Evolutionary conservation across 2,113 vertebrate species (phyloP).

Genomic region (Xerus inauris): DNA sequence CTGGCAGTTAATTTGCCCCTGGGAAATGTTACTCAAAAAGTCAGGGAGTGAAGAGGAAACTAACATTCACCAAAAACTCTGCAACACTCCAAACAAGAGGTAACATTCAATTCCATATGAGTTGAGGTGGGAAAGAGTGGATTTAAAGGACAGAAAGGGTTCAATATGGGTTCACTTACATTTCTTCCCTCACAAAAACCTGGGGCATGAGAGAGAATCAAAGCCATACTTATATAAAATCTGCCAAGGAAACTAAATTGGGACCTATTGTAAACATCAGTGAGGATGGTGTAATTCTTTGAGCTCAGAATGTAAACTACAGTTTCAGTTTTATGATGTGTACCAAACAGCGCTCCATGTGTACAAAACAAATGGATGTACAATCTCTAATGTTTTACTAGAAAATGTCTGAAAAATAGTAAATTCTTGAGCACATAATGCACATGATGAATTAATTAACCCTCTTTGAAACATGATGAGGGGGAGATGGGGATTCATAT

Average conservation of each 20-base stretch:
- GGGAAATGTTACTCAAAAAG: conserved; percentile 41
- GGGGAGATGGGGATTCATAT: conserved; percentile 57
- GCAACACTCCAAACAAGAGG: conserved; percentile 47
- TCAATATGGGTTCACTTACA: conserved; percentile 72
- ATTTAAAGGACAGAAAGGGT: conserved; percentile 73
- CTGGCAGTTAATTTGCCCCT: conserved; percentile 36
- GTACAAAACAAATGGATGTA: conserved; percentile 77
- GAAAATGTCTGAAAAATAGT: conserved; percentile 78
- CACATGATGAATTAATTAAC: conserved; percentile 78
- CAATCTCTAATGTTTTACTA: conserved; percentile 76
- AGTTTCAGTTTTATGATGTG: conserved; percentile 80
- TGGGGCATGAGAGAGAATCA: conserved; percentile 66
- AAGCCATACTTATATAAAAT: conserved; percentile 78
- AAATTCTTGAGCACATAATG: conserved; percentile 74
- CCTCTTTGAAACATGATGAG: conserved; percentile 78
- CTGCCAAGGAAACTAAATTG: conserved; percentile 78
- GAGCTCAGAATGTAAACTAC: conserved; percentile 78
- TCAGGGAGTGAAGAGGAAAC: conserved; percentile 39
- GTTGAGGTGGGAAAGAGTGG: conserved; percentile 67
- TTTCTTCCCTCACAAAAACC: conserved; percentile 69
- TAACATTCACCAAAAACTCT: conserved; percentile 37
- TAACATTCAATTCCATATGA: conserved; percentile 72
- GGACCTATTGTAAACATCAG: conserved; percentile 77
- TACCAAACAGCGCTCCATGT: conserved; percentile 75
- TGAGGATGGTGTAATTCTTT: conserved; percentile 76